A percentile compares a stretch with the other conserved stretches of the same genome.
phyloP scores from a whole-genome alignment of 2,888 invertebrate genomes.

The Thyatira batis region DNA sequence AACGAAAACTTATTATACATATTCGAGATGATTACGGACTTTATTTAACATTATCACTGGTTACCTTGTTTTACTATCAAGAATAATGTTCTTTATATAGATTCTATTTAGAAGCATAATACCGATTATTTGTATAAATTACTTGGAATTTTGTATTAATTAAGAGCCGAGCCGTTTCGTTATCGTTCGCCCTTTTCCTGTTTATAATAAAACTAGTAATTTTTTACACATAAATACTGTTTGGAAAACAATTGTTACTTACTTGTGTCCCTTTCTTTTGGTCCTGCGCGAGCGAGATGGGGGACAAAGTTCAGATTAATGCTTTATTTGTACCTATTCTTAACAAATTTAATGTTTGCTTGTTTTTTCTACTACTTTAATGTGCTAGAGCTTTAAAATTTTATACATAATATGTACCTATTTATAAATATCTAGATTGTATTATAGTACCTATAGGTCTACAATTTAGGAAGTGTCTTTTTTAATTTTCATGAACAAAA shows the following conservation, averaged over 20 bases:
- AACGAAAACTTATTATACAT: too few species aligned
- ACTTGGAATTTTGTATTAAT: conserved; percentile 3
- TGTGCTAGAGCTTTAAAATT: too few species aligned
- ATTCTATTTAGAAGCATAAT: background rate
- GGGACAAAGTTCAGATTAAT: conserved; percentile 15
- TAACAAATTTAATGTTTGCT: too few species aligned
- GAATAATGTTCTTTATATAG: background rate
- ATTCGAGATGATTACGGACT: too few species aligned
- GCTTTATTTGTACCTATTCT: background rate
- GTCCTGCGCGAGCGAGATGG: conserved; percentile 80
- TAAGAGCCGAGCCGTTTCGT: background rate
- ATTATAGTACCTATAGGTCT: too few species aligned
- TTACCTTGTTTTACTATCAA: too few species aligned
- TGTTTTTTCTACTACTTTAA: too few species aligned
- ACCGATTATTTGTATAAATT: background rate
- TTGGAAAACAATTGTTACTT: conserved; percentile 67
- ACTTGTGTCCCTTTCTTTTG: conserved; percentile 90
- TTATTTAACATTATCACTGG: too few species aligned
- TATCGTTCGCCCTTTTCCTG: conserved; percentile 2
- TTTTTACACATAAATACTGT: background rate
- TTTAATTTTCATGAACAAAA: too few species aligned
- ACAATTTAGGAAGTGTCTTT: too few species aligned
- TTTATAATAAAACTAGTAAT: background rate
- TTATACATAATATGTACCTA: too few species aligned
- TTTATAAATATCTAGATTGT: too few species aligned